Base-by-base conservation (phyloP, 2,113 vertebrate species). In the Chionis minor region DNA sequence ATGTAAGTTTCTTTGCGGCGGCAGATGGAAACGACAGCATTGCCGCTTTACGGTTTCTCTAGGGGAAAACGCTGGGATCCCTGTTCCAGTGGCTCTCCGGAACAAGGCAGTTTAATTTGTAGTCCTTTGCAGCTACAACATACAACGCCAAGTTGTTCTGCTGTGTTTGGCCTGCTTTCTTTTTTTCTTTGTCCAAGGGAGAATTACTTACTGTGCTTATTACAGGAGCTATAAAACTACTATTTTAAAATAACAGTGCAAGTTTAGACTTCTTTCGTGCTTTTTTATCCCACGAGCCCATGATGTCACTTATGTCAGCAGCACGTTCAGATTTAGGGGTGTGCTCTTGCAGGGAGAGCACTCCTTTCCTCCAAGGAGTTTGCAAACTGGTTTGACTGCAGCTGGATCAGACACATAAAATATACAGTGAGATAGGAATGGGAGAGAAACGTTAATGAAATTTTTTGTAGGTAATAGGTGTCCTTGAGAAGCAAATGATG, bases 401-500 rank as follows among this genome's bases (percentile, higher is more conserved):
- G 63, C 70, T 85, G 38, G 71, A n/a, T 80, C 74, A 88, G 78
- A 49, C 18, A 33, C 42, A n/a, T 58, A 35, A 83, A 91, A 71
- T 72, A 59, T 5, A 32, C 47, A 4, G n/a, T n/a, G 65, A 67
- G 71, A 17, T 81, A 58, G 77, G 77, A 62, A 4, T 69, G 61
- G 62, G 35, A 62, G 81, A 83, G 85, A 85, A 47, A 47, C 14
- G 7, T 55, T 66, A 75, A n/a, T 84, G 54, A 38, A 38, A 3
- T 10, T 78, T 62, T 44, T 65, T 63, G 19, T 38, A 51, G 71
- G 20, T 65, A 59, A 4, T 49, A 45, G 58, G 23, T 87, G 79
- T 92, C 93, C 81, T 95, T 74, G 74, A 85, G 80, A 56, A 92
- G 72, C 33, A 74, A 18, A 42, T 92, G 44, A 90, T 85, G 62